Base-by-base conservation (phyloP, 2,113 vertebrate genomes). In the Rhynchomys soricoides region DNA sequence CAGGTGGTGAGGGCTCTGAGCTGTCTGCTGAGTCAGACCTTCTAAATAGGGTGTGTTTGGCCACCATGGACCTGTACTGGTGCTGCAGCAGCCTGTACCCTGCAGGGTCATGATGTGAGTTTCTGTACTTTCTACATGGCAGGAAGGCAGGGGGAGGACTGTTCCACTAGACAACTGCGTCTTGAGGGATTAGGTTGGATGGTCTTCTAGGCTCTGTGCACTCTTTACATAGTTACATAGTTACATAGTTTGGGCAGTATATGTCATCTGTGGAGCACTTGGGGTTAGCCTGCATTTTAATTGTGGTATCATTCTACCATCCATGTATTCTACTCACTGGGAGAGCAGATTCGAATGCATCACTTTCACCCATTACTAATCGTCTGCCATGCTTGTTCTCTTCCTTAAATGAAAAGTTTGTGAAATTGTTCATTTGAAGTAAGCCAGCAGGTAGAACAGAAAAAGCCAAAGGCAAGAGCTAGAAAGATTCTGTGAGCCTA, bases 371-470 rank as follows among this genome's bases (percentile, higher is more conserved):
- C 29, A 16, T 9, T 1, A 48, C 73, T 85, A 22, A 43, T 83
- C 37, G 34, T 37, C 91, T 97, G 95, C 55, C 77, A 79, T 73
- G 77, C 75, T 31, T 7, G 0, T 57, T 85, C 87, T 59, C 55
- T 5, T 0, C 87, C 95, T 92, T 62, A 89, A 74, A 68, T 22
- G 40, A 85, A 78, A 96, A 95, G 40, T 45, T 89, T 94, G 70
- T 64, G 50, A 26, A 89, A 15, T 92, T 70, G 50, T 92, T 96
- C 40, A 88, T 45, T 78, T 86, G 96, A 96, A 62, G 57, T 85
- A 89, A 95, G 90, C 89, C 2, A 31, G 22, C 0, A 31, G 29
- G 50, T 29, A 7, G 52, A 13, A 11, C 5, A 31, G 37, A 13
- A 43, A 31, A 55, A 26, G 37, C 3, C 0, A 37, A 7, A 64